Evolutionary conservation across 2,113 vertebrate species (phyloP).

Genomic region (Holacanthus passer): DNA sequence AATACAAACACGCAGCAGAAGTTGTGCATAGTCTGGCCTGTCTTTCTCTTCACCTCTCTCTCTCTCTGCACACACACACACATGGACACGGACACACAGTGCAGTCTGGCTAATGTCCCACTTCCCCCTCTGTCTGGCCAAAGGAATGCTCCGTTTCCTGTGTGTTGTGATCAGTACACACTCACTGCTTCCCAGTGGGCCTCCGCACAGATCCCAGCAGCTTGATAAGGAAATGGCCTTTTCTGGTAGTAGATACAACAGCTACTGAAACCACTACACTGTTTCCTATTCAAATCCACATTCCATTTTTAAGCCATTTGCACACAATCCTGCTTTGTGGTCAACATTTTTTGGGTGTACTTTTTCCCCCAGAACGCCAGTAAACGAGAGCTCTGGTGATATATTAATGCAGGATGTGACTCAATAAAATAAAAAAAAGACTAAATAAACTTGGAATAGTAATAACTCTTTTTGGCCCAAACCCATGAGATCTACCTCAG

Average conservation of each 20-base stretch:
- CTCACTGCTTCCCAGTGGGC: constrained; percentile 14
- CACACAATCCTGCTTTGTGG: background rate
- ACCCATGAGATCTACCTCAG: background rate
- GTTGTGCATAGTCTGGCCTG: constrained; percentile 17
- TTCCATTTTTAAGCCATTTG: background rate
- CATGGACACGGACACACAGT: constrained; percentile 12
- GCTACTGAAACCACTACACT: constrained; percentile 16
- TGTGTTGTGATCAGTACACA: constrained; percentile 55
- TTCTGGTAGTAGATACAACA: background rate
- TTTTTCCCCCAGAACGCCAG: background rate
- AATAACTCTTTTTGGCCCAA: background rate
- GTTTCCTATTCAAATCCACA: background rate
- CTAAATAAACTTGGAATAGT: background rate
- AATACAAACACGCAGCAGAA: background rate
- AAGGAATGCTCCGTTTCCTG: constrained; percentile 74
- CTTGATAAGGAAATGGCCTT: constrained; percentile 37
- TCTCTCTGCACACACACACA: constrained; percentile 4
- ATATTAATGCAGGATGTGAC: background rate
- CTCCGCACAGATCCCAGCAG: constrained; percentile 25
- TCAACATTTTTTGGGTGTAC: background rate
- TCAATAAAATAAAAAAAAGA: too few species aligned
- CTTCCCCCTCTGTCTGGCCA: constrained; percentile 53
- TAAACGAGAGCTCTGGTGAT: background rate
- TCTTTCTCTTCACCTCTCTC: background rate
- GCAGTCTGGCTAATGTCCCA: constrained; percentile 35